Evolutionary conservation across 2,797 vertebrate species (phyloP).

Genomic region (Pelobates cultripes): DNA sequence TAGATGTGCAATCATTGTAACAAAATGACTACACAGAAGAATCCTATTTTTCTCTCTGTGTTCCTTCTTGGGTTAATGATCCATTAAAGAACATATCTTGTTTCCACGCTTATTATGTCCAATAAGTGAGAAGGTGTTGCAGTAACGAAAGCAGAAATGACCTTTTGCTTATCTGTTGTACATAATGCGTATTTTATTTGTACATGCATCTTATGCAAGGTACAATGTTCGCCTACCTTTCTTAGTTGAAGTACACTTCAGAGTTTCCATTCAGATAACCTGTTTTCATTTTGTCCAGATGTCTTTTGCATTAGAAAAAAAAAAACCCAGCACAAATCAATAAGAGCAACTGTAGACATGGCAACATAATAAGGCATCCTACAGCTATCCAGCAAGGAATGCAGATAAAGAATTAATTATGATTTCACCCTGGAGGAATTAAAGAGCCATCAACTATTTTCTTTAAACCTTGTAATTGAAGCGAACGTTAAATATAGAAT

Average conservation of each 20-base stretch:
- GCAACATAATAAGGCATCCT: slow-evolving; percentile 8
- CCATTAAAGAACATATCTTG: no score
- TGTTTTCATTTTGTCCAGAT: slow-evolving; percentile 3
- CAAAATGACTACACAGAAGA: no score
- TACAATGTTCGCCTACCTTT: slow-evolving; percentile 11
- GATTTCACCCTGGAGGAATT: background rate
- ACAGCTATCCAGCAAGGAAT: background rate
- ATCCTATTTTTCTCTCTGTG: no score
- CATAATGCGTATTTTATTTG: slow-evolving; percentile 11
- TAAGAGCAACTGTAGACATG: slow-evolving; percentile 25
- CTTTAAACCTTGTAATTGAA: no score
- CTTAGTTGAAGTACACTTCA: slow-evolving; percentile 15
- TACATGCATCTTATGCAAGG: background rate
- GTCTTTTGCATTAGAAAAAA: slow-evolving; percentile 1
- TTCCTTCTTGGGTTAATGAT: no score
- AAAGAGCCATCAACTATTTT: background rate
- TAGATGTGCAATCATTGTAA: no score
- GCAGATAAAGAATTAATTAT: slow-evolving; percentile 4
- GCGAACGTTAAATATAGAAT: no score
- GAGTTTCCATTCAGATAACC: slow-evolving; percentile 33
- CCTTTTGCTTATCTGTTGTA: background rate
- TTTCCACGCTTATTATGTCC: no score
- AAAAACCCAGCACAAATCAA: slow-evolving; percentile 1
- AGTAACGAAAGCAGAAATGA: no score
- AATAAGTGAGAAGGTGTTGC: no score